Conservation (phyloP, 2,888 invertebrate species). For the Cactoblastis cactorum region DNA sequence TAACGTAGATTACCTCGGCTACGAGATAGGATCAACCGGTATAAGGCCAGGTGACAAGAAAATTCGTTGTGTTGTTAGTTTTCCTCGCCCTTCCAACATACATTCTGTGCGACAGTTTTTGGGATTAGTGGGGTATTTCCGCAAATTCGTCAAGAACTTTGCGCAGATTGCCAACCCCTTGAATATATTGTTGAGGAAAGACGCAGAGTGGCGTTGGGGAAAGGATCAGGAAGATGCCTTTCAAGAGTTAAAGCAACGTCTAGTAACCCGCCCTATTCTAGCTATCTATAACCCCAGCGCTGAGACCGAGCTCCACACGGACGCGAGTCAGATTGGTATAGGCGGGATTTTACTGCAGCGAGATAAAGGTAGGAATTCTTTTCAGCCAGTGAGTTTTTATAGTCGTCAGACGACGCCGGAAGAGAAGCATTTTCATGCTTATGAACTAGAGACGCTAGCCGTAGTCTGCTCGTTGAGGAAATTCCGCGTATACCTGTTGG, state of each 20-base stretch:
- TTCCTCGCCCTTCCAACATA: constrained; percentile 30
- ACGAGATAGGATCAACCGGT: constrained; percentile 27
- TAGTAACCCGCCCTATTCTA: not conserved
- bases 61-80: constrained; percentile 27
- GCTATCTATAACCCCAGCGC: not conserved
- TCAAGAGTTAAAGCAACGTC: not conserved
- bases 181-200: constrained; percentile 18
- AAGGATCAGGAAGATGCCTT: constrained; percentile 19
- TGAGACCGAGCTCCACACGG: not conserved
- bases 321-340: not conserved
- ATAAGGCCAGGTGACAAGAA: not conserved
- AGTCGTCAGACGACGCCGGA: constrained; percentile 14
- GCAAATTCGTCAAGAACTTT: constrained; percentile 25
- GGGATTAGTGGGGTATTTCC: constrained; percentile 22
- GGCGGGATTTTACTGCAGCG: not conserved
- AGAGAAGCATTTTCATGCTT: constrained; percentile 25
- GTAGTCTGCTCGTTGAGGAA: constrained; percentile 7
- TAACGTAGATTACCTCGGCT: constrained; percentile 34
- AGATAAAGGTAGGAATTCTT: not conserved
- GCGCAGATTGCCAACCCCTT: constrained; percentile 23
- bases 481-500: too few relatives aligned
- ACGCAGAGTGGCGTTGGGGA: constrained; percentile 20
- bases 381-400: constrained; percentile 20
- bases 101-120: constrained; percentile 34
- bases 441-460: constrained; percentile 25